Percentiles rank a stretch among this genome's conserved stretches.
Evolutionary conservation across 2,797 vertebrate species (phyloP).

Genomic region (Capromys pilorides): DNA sequence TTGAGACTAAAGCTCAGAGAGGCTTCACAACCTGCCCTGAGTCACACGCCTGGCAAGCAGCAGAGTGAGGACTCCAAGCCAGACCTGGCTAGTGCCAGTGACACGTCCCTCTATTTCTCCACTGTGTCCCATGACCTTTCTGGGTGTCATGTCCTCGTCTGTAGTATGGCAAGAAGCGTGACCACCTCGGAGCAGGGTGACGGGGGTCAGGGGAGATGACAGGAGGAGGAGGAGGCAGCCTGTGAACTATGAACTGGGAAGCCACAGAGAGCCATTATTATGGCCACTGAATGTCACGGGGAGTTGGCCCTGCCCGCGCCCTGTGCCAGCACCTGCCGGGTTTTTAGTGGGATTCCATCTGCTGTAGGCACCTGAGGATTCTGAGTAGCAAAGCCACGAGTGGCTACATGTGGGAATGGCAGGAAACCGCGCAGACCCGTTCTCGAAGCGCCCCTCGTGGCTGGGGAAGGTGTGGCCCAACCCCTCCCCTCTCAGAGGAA

Average conservation of each 20-base stretch:
- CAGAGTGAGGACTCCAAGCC: neutral
- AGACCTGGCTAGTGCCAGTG: neutral
- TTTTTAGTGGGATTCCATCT: neutral
- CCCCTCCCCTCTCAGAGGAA: neutral
- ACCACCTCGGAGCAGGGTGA: neutral
- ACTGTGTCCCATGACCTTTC: neutral
- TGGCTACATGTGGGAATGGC: neutral
- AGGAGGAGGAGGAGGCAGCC: neutral
- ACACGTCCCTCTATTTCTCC: neutral
- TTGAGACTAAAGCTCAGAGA: neutral
- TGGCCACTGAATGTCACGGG: neutral
- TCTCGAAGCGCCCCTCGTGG: no score
- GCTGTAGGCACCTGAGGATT: neutral
- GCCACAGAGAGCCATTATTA: neutral
- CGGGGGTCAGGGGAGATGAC: neutral
- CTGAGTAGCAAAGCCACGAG: neutral
- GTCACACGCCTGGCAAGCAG: neutral
- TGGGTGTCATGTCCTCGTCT: neutral
- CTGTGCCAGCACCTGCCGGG: neutral
- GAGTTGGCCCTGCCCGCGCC: neutral
- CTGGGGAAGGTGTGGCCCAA: neutral
- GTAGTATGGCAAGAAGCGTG: neutral
- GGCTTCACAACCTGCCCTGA: neutral
- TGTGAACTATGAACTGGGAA: neutral
- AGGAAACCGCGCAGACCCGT: neutral